Evolutionary conservation across 2,888 invertebrate genomes (phyloP).

Genomic region (Dione vanillae): DNA sequence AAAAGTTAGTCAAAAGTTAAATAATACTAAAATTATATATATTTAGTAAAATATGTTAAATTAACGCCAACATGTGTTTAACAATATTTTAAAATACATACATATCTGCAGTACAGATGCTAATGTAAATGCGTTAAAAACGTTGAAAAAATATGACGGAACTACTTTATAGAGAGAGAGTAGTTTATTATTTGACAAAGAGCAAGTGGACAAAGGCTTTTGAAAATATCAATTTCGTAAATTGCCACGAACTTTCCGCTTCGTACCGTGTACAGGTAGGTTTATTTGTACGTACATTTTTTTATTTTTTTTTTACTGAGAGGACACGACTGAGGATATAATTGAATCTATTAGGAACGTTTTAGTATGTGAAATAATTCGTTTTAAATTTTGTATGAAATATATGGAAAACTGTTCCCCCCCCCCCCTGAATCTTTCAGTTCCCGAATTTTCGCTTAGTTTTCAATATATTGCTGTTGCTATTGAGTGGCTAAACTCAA

Average conservation of each 20-base stretch:
- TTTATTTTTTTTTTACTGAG: not conserved
- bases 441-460: no score
- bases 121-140: not conserved
- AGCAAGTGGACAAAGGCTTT: constrained; percentile 1
- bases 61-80: not conserved
- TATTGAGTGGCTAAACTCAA: no score
- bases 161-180: not conserved
- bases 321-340: not conserved
- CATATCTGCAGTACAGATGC: not conserved
- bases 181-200: not conserved
- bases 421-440: no score
- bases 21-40: no score
- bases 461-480: no score
- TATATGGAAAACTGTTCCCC: no score
- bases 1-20: no score
- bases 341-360: not conserved
- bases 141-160: not conserved
- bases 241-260: not conserved
- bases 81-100: not conserved
- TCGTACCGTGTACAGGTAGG: not conserved
- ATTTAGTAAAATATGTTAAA: no score
- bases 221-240: not conserved
- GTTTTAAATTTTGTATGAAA: not conserved
- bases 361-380: not conserved
- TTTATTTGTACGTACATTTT: not conserved